Conservation (phyloP, 2,888 invertebrate species). For the Drosophila picticornis region DNA sequence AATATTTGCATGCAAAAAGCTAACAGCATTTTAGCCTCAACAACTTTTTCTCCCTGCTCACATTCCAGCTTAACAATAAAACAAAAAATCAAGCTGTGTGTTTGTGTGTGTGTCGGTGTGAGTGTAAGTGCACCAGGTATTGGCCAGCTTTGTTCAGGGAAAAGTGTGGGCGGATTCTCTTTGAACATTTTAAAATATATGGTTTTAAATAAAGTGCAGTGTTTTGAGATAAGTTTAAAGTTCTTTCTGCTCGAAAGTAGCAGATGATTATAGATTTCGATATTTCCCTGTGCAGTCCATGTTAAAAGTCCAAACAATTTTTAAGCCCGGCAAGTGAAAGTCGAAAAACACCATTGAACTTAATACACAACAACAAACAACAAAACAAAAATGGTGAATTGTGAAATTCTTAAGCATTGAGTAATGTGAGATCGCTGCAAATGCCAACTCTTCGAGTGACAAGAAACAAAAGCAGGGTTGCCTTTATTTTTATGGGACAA, state of each 20-base stretch:
- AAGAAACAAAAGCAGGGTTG: background rate
- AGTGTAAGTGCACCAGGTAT: background rate
- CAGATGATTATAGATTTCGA: background rate
- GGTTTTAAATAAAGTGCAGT: background rate
- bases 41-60: conserved; percentile 1
- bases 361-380: background rate
- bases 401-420: background rate
- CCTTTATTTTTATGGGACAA: background rate
- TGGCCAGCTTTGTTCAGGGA: background rate
- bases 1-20: conserved; percentile 15
- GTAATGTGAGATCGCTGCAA: background rate
- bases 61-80: conserved; percentile 5
- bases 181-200: background rate
- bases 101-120: background rate
- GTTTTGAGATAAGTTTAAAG: background rate
- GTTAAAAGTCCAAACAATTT: background rate
- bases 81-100: background rate
- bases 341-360: background rate
- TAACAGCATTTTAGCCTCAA: background rate
- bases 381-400: background rate
- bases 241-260: background rate
- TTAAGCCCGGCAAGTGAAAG: background rate
- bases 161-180: background rate
- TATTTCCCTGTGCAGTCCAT: background rate
- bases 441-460: background rate